phyloP scores from a whole-genome alignment of 1,140 invertebrate genomes.

The Drosophila kikkawai region DNA sequence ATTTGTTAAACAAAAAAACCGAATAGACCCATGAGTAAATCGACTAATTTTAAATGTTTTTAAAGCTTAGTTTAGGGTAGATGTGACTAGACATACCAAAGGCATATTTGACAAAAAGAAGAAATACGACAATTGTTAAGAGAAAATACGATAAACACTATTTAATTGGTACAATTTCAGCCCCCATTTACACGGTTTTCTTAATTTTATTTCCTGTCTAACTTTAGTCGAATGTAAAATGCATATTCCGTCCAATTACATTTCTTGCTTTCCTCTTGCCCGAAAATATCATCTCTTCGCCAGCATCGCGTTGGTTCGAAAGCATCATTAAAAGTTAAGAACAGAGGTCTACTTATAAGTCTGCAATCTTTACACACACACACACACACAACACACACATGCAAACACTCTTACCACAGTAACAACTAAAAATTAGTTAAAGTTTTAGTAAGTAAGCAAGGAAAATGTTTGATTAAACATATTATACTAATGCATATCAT shows the following conservation, averaged over 20 bases:
- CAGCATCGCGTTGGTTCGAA: slow-evolving; percentile 32
- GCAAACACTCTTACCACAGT: slow-evolving; percentile 22
- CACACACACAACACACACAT: slow-evolving; percentile 40
- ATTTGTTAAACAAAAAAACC: slow-evolving; percentile 63
- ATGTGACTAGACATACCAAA: slow-evolving; percentile 84
- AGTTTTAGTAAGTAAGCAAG: slow-evolving; percentile 52
- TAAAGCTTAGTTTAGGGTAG: slow-evolving; percentile 69
- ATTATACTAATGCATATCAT: slow-evolving; percentile 85
- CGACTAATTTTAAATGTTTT: slow-evolving; percentile 62
- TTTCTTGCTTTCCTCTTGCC: slow-evolving; percentile 80
- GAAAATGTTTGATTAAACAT: slow-evolving; percentile 61
- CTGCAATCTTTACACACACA: slow-evolving; percentile 45
- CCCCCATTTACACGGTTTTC: slow-evolving; percentile 23
- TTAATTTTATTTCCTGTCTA: slow-evolving; percentile 58
- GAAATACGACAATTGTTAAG: slow-evolving; percentile 43
- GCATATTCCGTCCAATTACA: slow-evolving; percentile 83
- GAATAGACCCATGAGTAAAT: slow-evolving; percentile 39
- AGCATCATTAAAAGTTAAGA: slow-evolving; percentile 43
- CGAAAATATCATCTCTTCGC: slow-evolving; percentile 36
- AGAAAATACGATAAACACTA: slow-evolving; percentile 38
- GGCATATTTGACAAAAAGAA: slow-evolving; percentile 71
- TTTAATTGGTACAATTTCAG: slow-evolving; percentile 52
- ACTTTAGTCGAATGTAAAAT: slow-evolving; percentile 76
- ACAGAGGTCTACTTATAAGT: slow-evolving; percentile 55
- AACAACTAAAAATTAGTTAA: slow-evolving; percentile 53